These are phyloP conservation scores for Pachyramphus minor DNA, from an alignment of 2,113 vertebrate genomes.

Conservation along the genomic window DNA sequence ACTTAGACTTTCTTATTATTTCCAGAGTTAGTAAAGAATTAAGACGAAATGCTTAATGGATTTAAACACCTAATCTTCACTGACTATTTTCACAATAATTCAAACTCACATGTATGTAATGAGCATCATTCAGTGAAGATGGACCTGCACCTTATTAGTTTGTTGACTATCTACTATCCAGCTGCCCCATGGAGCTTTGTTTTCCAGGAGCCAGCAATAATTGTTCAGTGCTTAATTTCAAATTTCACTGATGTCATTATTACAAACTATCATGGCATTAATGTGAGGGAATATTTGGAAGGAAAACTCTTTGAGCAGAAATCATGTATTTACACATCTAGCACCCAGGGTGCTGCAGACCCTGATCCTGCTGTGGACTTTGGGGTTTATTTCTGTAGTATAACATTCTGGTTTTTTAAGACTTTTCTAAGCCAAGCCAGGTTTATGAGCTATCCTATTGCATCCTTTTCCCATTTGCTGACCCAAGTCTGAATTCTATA, in stretches of 20 bases:
- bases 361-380: background rate
- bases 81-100: background rate
- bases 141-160: background rate
- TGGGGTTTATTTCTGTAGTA: background rate
- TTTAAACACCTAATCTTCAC: background rate
- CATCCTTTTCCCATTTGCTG: fast-evolving
- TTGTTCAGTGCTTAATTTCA: background rate
- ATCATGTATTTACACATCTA: background rate
- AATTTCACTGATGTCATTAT: background rate
- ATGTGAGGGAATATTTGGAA: background rate
- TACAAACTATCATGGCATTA: background rate
- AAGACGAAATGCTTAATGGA: background rate
- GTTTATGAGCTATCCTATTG: background rate
- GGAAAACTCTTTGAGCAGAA: background rate
- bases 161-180: background rate
- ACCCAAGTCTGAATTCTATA: background rate
- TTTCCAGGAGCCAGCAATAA: background rate
- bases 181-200: background rate
- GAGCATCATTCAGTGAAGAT: background rate
- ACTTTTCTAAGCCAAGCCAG: background rate
- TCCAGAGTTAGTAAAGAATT: background rate
- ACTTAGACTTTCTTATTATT: background rate
- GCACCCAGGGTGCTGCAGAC: background rate
- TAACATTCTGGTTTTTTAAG: background rate
- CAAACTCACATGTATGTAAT: background rate